phyloP scores from a whole-genome alignment of 2,797 vertebrate genomes.

The Cottoperca gobio region DNA sequence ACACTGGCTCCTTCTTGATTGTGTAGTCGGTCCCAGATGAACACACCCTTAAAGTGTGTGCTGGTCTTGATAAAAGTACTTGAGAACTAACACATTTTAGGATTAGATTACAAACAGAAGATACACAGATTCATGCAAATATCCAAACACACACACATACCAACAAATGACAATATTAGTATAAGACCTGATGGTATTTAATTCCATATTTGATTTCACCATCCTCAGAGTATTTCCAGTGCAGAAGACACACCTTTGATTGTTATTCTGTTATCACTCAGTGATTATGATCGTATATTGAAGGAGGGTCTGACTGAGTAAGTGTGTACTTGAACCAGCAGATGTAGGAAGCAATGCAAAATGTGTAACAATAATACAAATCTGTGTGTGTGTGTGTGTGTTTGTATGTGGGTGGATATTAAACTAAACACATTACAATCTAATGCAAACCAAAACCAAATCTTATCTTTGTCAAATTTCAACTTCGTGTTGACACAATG shows the following conservation, averaged over 20 bases:
- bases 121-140: constrained; percentile 16
- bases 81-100: constrained; percentile 30
- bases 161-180: constrained; percentile 28
- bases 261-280: constrained; percentile 31
- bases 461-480: constrained; percentile 25
- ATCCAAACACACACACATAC: constrained; percentile 22
- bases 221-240: neutral
- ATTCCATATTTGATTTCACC: constrained; percentile 15
- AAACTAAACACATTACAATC: constrained; percentile 34
- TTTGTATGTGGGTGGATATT: no score
- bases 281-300: constrained; percentile 44
- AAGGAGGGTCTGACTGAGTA: constrained; percentile 45
- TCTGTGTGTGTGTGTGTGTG: constrained; percentile 6
- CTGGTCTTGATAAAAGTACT: constrained; percentile 43
- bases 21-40: constrained; percentile 17
- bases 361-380: no score
- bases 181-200: neutral
- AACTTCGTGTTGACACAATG: constrained; percentile 29
- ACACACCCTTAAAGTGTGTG: constrained; percentile 48
- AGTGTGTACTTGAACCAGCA: constrained; percentile 31
- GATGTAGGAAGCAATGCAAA: constrained; percentile 16
- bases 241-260: constrained; percentile 43
- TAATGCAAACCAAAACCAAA: constrained; percentile 41
- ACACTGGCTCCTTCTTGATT: constrained; percentile 1
- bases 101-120: constrained; percentile 41